A percentile compares a stretch with the other conserved stretches of the same genome.
These are phyloP conservation scores for Danionella cerebrum DNA, from an alignment of 2,113 vertebrate genomes.

Conservation along the genomic window DNA sequence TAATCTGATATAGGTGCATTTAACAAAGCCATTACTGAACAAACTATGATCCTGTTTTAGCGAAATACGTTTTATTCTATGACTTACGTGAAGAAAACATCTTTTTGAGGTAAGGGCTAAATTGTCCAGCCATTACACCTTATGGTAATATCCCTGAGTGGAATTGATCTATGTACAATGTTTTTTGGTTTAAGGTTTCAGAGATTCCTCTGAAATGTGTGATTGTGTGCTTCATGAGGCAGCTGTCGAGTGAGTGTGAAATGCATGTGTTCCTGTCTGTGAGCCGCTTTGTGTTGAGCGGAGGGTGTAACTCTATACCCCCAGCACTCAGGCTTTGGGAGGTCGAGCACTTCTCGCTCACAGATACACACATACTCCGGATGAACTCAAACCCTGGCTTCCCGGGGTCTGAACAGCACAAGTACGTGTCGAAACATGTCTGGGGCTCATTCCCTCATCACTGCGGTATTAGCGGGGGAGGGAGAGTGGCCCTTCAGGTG, in stretches of 20 bases:
- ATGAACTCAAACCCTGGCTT: neutral
- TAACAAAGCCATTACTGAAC: no score
- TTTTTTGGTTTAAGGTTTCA: no score
- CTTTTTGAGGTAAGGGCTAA: no score
- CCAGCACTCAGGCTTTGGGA: slow-evolving; percentile 59
- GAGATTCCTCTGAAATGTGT: no score
- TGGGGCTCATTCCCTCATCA: neutral
- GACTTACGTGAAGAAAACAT: no score
- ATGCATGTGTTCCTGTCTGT: neutral
- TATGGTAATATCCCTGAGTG: no score
- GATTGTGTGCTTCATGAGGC: slow-evolving; percentile 12
- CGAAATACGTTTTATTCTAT: no score
- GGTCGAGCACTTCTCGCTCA: slow-evolving; percentile 42
- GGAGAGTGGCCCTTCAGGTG: neutral
- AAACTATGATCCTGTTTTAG: no score
- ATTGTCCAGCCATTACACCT: no score
- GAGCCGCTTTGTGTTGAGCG: slow-evolving; percentile 37
- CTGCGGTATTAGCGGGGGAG: neutral
- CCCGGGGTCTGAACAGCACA: slow-evolving; percentile 4
- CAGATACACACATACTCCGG: neutral
- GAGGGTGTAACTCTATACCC: slow-evolving; percentile 58
- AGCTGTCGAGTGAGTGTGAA: slow-evolving; percentile 6
- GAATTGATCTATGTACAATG: no score
- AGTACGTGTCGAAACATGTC: slow-evolving; percentile 4
- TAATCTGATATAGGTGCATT: no score